Evolutionary conservation across 2,888 invertebrate species (phyloP).

Genomic region (Caenorhabditis sinica): DNA sequence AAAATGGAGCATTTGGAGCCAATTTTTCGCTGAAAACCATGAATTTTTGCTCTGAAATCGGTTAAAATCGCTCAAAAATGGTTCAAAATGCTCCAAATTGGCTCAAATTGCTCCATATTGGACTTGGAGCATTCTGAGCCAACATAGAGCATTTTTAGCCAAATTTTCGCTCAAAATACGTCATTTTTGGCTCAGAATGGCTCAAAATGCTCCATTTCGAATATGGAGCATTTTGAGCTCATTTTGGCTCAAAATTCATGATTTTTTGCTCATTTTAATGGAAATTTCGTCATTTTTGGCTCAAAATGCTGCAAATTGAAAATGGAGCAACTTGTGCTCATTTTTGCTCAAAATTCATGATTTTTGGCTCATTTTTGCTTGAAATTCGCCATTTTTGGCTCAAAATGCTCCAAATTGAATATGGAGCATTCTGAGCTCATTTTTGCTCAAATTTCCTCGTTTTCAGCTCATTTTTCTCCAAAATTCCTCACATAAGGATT

Average conservation of each 20-base stretch:
- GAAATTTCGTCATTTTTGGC: too few relatives aligned
- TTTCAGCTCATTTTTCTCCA: too few relatives aligned
- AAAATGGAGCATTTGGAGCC: not conserved
- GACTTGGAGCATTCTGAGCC: not conserved
- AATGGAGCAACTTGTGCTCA: too few relatives aligned
- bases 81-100: not conserved
- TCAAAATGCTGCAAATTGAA: too few relatives aligned
- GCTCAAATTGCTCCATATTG: not conserved
- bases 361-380: not conserved
- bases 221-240: not conserved
- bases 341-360: not conserved
- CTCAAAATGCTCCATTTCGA: too few relatives aligned
- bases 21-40: not conserved
- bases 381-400: slow-evolving; percentile 4
- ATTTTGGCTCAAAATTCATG: slow-evolving; percentile 5
- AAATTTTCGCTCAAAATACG: not conserved
- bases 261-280: not conserved
- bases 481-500: slow-evolving; percentile 93
- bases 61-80: too few relatives aligned
- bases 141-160: not conserved
- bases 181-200: too few relatives aligned
- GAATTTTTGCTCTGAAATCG: not conserved
- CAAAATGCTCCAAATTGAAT: not conserved
- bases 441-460: not conserved
- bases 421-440: not conserved